These are phyloP conservation scores for Chloebia gouldiae DNA, from an alignment of 2,113 vertebrate species.

Conservation along the genomic window DNA sequence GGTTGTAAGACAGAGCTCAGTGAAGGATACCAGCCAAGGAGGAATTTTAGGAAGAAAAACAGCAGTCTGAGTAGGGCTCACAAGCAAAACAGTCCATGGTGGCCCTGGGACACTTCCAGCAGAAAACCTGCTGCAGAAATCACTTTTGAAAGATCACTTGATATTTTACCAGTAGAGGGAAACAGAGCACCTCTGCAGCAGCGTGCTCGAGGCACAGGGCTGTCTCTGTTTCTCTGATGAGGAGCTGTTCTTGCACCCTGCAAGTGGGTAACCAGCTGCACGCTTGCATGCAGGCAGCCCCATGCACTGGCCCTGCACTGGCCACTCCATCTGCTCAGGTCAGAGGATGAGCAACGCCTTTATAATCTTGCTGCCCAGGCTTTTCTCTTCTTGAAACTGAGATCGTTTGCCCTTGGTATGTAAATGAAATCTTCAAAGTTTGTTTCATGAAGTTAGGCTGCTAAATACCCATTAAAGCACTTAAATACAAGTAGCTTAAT, in stretches of 20 bases:
- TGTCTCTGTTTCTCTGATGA: neutral
- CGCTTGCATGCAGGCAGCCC: neutral
- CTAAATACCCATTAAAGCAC: neutral
- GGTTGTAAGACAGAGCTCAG: neutral
- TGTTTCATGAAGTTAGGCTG: neutral
- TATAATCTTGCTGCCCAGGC: neutral
- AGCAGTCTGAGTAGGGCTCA: neutral
- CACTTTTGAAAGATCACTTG: neutral
- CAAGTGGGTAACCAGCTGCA: neutral
- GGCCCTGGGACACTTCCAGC: neutral
- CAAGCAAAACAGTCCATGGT: neutral
- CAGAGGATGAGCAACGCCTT: neutral
- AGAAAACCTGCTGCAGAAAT: neutral
- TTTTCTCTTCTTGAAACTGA: neutral
- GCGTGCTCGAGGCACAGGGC: neutral
- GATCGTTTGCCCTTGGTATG: neutral
- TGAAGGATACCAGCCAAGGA: neutral
- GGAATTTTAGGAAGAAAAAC: neutral
- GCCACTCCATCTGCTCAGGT: neutral
- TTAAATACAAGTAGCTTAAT: neutral
- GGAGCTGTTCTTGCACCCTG: rapidly evolving
- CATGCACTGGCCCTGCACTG: neutral
- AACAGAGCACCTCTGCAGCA: conserved; percentile 23
- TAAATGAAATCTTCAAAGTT: neutral
- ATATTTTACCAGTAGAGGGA: conserved; percentile 49